Base-by-base conservation (phyloP, 2,113 vertebrate species). In the Hystrix cristata region DNA sequence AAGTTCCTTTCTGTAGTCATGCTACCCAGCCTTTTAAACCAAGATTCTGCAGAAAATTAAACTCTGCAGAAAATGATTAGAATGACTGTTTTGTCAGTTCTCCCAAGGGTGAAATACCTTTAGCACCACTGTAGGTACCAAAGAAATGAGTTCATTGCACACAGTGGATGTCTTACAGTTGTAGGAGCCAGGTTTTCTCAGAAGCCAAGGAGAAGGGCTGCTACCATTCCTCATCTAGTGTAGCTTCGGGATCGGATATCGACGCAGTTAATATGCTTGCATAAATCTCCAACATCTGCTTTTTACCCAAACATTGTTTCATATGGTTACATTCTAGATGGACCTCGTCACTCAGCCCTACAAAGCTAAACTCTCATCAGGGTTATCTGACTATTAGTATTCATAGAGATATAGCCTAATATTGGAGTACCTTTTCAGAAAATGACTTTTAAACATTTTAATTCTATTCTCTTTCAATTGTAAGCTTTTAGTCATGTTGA, bases 401-500 rank as follows among this genome's bases (percentile, higher is more conserved):
- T 67, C 4, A 14, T 23, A 67, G 65, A n/a, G 8, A 27, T n/a
- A 51, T 64, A 76, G 46, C 53, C 62, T 48, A 82, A 15, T 55
- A 67, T 51, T 34, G 14, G 29, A 29, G 23, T n/a, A 64, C 51
- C 34, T 48, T 96, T 74, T 85, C 23, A 91, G 78, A 55, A 92
- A 51, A 48, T 64, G 19, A 51, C 16, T 38, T 94, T 80, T 83
- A 71, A 80, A 64, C 87, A 60, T 43, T 62, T 69, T 60, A 46
- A 38, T 80, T 3, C 43, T 92, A 4, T 69, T 25, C 7, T 82
- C 5, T 87, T 78, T 96, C 12, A 85, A 74, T 23, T 76, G 18
- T 87, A 12, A 87, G 7, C 23, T 87, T 91, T 25, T 76, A 53
- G 48, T 87, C 43, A 88, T 4, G 59, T 95, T 94, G 48, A 84